Evolutionary conservation across 2,888 invertebrate genomes (phyloP), one percentile per base, ranked within the genome.

Genomic region (Parnassius orleans): DNA sequence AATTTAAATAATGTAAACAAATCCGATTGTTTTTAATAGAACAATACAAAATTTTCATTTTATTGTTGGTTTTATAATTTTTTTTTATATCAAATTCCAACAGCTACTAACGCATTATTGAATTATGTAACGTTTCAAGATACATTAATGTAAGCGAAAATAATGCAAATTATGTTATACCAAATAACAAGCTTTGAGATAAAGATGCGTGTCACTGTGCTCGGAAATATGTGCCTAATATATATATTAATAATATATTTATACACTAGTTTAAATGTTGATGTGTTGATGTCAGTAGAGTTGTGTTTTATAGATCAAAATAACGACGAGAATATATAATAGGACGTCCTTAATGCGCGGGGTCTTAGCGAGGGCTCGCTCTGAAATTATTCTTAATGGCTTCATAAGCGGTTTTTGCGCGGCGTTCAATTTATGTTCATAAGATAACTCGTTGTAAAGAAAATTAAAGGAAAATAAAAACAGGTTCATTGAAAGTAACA

Each of bases 381-480:
- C 51, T 51, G 70, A 77, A 76, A 73, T 74, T 76, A 74, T 73
- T 73, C 77, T 74, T 80, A 79, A 80, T 79, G 73, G 73, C 73
- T 72, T 79, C 76, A 76, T 67, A 78, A 81, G 79, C 80, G 80
- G 80, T 81, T 81, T 78, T 78, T 72, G 72, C 70, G 71, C 69
- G 69, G 66, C 72, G 73, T 79, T 76, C 79, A 80, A 82, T 82
- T 82, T 80, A 76, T 77, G 81, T 78, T 75, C 73, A 68, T 70
- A 74, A 77, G 76, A 77, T 78, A 79, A 79, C 76, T 78, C 74
- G 74, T 76, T 75, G 76, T 71, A 60, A 60, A 57, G 72, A 68
- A 77, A 79, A 80, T 78, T 80, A 75, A 76, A 76, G 64, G 72
- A 74, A 76, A 76, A 77, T 75, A 78, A 52, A 52, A 51, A 55